Evolutionary conservation across 2,113 vertebrate genomes (phyloP).

Genomic region (Girardinichthys multiradiatus): DNA sequence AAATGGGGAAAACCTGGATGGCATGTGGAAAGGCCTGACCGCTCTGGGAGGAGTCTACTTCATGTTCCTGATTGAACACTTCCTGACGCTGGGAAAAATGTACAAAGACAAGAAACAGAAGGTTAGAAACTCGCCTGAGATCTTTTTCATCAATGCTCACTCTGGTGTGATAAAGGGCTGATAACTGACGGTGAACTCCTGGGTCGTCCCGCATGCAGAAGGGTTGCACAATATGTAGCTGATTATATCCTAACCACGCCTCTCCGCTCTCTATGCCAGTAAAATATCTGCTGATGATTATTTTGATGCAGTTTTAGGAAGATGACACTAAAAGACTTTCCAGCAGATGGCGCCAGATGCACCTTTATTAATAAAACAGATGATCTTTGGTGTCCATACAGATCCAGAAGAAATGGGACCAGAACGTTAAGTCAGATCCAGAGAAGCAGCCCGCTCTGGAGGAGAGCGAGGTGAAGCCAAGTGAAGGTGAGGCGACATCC

Average conservation of each 20-base stretch:
- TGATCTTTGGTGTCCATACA: conserved; percentile 36
- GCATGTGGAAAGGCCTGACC: conserved; percentile 93
- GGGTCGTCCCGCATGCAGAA: too few species aligned
- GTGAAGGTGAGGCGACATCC: conserved; percentile 88
- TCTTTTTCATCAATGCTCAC: too few species aligned
- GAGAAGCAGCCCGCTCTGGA: conserved; percentile 88
- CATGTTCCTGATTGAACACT: conserved; percentile 98
- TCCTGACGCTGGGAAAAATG: conserved; percentile 95
- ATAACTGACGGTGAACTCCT: too few species aligned
- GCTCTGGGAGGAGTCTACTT: conserved; percentile 93
- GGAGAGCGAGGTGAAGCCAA: conserved; percentile 82
- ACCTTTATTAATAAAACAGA: background rate
- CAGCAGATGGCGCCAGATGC: background rate
- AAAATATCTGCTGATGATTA: background rate
- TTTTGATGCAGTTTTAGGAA: too few species aligned
- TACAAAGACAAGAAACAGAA: conserved; percentile 98
- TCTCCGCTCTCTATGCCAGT: background rate
- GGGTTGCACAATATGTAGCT: too few species aligned
- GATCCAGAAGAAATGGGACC: conserved; percentile 89
- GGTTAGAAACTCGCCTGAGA: conserved; percentile 58
- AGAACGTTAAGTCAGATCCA: conserved; percentile 80
- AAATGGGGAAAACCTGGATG: conserved; percentile 83
- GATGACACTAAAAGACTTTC: too few species aligned
- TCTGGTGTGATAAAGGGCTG: too few species aligned
- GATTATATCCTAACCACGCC: too few species aligned